Conservation (phyloP, 2,888 invertebrate genomes). For the Cryptophagus acutangulus region DNA sequence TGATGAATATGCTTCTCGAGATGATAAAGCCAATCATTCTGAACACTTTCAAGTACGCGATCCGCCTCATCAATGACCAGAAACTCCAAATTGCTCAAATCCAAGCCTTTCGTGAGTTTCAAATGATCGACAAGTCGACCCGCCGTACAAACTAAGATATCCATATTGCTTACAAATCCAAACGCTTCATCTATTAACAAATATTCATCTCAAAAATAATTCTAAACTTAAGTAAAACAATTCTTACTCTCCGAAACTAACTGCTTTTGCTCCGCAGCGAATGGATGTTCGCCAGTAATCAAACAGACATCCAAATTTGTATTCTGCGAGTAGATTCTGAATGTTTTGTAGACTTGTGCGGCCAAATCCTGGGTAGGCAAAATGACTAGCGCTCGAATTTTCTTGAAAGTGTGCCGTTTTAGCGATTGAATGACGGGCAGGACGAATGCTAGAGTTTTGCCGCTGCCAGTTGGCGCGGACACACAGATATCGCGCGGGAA, state of each 20-base stretch:
- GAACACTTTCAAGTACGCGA: conserved; percentile 84
- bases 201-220: neutral
- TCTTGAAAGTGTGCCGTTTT: conserved; percentile 37
- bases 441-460: conserved; percentile 93
- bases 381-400: conserved; percentile 80
- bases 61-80: conserved; percentile 97
- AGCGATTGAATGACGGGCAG: conserved; percentile 79
- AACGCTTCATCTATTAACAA: conserved; percentile 53
- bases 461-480: conserved; percentile 96
- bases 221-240: neutral
- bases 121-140: conserved; percentile 91
- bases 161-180: conserved; percentile 60
- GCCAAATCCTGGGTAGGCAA: conserved; percentile 92
- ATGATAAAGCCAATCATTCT: conserved; percentile 86
- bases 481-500: conserved; percentile 90
- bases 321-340: conserved; percentile 63
- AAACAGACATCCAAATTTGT: conserved; percentile 67
- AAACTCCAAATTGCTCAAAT: conserved; percentile 66
- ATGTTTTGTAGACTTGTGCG: conserved; percentile 79
- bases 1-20: conserved; percentile 63
- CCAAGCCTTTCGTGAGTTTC: conserved; percentile 74
- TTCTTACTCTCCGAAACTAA: conserved; percentile 53
- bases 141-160: conserved; percentile 90
- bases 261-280: conserved; percentile 63
- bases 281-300: conserved; percentile 62